These are phyloP conservation scores for Arctia plantaginis DNA, from an alignment of 2,888 invertebrate species.

Conservation along the genomic window DNA sequence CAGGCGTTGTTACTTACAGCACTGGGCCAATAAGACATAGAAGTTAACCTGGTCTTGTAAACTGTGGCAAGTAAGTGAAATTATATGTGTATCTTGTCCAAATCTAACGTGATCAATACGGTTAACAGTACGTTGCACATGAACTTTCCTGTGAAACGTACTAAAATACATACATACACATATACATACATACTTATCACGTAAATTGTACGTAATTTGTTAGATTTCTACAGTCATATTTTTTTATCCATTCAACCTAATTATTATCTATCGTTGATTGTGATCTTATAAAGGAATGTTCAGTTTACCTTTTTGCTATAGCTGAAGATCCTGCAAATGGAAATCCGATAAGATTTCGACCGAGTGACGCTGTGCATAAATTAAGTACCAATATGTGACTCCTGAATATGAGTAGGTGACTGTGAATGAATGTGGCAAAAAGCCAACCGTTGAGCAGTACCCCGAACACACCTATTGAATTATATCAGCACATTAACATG, in stretches of 20 bases:
- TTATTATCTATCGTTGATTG: too few species aligned
- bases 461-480: constrained; percentile 81
- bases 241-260: background rate
- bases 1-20: background rate
- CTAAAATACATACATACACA: too few species aligned
- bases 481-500: constrained; percentile 35
- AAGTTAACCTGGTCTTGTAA: background rate
- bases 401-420: constrained; percentile 83
- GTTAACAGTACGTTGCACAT: background rate
- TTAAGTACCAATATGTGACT: constrained; percentile 85
- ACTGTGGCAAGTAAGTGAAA: background rate
- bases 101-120: background rate
- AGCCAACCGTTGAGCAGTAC: constrained; percentile 86
- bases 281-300: constrained; percentile 1
- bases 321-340: constrained; percentile 85
- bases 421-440: constrained; percentile 84
- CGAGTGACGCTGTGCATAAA: constrained; percentile 83
- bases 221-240: background rate
- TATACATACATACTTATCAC: too few species aligned
- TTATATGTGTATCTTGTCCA: background rate
- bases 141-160: background rate
- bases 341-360: constrained; percentile 83
- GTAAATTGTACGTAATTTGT: background rate
- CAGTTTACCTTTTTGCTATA: constrained; percentile 79
- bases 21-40: background rate